Evolutionary conservation across 2,797 vertebrate species (phyloP).

Genomic region (Scomberomorus guttatus): DNA sequence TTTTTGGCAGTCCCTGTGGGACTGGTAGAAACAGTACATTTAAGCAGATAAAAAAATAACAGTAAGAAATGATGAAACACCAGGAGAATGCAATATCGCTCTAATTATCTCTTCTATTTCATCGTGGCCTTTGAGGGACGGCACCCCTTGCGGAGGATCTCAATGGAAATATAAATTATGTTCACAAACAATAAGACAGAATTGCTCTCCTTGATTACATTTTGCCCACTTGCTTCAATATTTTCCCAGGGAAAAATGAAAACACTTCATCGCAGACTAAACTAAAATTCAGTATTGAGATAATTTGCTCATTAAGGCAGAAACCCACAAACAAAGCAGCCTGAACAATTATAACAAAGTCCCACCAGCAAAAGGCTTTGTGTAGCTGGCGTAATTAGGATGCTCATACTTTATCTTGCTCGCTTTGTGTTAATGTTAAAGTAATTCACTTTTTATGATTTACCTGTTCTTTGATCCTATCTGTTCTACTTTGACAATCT

Average conservation of each 20-base stretch:
- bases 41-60: slow-evolving; percentile 44
- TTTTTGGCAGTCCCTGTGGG: slow-evolving; percentile 52
- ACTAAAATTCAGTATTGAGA: slow-evolving; percentile 66
- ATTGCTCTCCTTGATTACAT: slow-evolving; percentile 67
- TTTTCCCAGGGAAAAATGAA: slow-evolving; percentile 59
- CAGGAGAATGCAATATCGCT: slow-evolving; percentile 46
- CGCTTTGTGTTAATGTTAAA: slow-evolving; percentile 51
- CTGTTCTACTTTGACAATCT: slow-evolving; percentile 24
- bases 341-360: slow-evolving; percentile 71
- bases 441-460: slow-evolving; percentile 57
- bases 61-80: slow-evolving; percentile 42
- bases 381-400: slow-evolving; percentile 61
- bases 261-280: slow-evolving; percentile 59
- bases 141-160: slow-evolving; percentile 32
- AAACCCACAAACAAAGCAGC: slow-evolving; percentile 70
- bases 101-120: slow-evolving; percentile 69
- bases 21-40: slow-evolving; percentile 42
- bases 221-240: slow-evolving; percentile 51
- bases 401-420: slow-evolving; percentile 52
- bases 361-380: slow-evolving; percentile 68
- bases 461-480: slow-evolving; percentile 50
- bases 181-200: slow-evolving; percentile 62
- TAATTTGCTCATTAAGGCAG: slow-evolving; percentile 77
- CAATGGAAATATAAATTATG: slow-evolving; percentile 62
- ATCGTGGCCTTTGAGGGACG: slow-evolving; percentile 47